Evolutionary conservation across 37 sponge, comb jelly and placozoan genomes (phyloP), one percentile per base, ranked within the genome.

Genomic region (Ianthella basta): DNA sequence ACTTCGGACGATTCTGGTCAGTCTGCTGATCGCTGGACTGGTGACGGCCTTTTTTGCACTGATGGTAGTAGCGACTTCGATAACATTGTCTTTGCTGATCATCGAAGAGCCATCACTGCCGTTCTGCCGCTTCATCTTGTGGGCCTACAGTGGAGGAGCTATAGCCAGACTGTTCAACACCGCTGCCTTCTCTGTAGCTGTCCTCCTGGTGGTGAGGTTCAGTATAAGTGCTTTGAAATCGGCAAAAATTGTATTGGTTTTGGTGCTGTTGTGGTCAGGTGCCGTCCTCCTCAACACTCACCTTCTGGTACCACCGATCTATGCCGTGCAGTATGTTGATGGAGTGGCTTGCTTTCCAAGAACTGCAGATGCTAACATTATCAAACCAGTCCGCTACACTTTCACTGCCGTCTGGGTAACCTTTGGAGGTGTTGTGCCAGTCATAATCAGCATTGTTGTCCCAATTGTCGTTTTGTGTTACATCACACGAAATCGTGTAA

Each of bases 211-310:
- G 29, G 70, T 69, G 4, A 69, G 29, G 34, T 34, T 4, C 12
- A 33, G 70, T 6, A 69, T 69, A 16, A 13, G 35, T 18, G 29
- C 34, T 35, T 6, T 69, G 35, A 69, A n/a, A 34, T 16, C 70
- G 4, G 32, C 34, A 5, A 30, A 2, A 32, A 18, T 69, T 18
- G 27, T 69, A 16, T 10, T 69, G 15, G 4, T 16, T 29, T 34
- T 69, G 29, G 70, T 35, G 29, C 34, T 69, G 27, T 30, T 30
- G 4, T 69, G 70, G 70, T 18, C 70, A 2, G 18, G 29, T 16
- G 70, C 70, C 70, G 34, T 69, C 35, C 29, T 69, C 70, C 70
- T 69, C 70, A 69, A 16, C 70, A n/a, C 34, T 69, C 34, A 69
- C 34, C 0, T 6, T 16, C 33, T 30, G 12, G 34, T 69, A 32